A percentile compares a stretch with the other conserved stretches of the same genome.
Conservation (phyloP, 2,113 vertebrate genomes). For the Micromys minutus region DNA sequence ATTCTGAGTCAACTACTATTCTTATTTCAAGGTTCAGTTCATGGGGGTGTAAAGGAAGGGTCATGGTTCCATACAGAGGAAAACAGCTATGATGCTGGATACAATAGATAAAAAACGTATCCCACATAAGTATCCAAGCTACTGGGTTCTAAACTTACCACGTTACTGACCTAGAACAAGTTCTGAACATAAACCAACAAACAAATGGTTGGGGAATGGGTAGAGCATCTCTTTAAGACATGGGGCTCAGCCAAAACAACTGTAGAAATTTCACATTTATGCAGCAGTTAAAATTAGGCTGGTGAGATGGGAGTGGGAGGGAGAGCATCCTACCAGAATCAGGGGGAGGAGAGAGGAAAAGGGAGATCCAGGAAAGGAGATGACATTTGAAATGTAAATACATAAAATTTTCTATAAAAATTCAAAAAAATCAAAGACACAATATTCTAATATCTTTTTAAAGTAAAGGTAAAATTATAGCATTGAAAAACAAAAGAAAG, state of each 20-base stretch:
- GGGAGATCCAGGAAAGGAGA: too few species aligned
- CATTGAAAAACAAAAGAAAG: neutral
- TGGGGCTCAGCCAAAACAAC: too few species aligned
- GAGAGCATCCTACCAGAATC: too few species aligned
- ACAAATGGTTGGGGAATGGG: neutral
- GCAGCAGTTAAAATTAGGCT: too few species aligned
- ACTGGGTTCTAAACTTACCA: neutral
- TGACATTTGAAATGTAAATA: too few species aligned
- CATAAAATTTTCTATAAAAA: too few species aligned
- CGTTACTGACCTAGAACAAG: fast-evolving
- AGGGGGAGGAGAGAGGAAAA: too few species aligned
- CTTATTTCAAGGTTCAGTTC: neutral
- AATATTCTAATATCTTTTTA: neutral
- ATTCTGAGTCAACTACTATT: neutral
- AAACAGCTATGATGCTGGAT: neutral
- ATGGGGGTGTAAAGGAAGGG: neutral
- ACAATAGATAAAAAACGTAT: neutral
- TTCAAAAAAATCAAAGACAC: too few species aligned
- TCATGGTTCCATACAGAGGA: neutral
- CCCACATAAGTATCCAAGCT: too few species aligned
- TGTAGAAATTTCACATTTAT: too few species aligned
- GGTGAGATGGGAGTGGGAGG: too few species aligned
- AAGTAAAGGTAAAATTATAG: neutral
- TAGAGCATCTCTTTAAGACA: neutral
- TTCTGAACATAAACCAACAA: neutral